Evolutionary conservation across 2,113 vertebrate species (phyloP), one percentile per base, ranked within the genome.

Genomic region (Phalacrocorax aristotelis): DNA sequence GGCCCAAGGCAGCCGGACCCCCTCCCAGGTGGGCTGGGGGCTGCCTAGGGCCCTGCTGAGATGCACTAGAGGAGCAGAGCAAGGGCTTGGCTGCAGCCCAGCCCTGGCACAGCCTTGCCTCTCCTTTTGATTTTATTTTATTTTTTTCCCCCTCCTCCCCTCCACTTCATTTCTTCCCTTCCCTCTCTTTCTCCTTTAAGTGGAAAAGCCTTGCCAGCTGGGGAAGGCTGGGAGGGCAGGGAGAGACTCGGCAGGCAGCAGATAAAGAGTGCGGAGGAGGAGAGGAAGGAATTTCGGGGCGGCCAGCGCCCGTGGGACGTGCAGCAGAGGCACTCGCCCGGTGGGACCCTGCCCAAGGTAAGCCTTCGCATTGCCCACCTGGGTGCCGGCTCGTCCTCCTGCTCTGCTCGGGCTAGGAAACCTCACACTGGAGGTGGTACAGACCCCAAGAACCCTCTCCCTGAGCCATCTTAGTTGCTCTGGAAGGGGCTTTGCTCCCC

Each of bases 131-230:
- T 91, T 96, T 91, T 0, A 42, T 90, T 90, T 94, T 46, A 11
- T 51, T 87, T 44, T 78, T 44, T 29, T 8, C 6, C 11, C 49
- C 64, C 83, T 89, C 93, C 95, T 71, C 81, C 72, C 30, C 19
- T 95, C 61, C 36, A 19, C 86, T 95, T 46, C 74, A 23, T 69
- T 93, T 91, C 86, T 86, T 87, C 80, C 76, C 86, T 70, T 92
- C 84, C 74, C 66, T 93, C 76, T 92, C 89, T 96, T 91, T 96
- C 93, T 92, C 93, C 95, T 96, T 96, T 91, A 96, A 96, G 96
- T 96, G 93, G 92, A 57, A 58, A 91, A 96, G 95, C 92, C 78
- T 65, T 91, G 93, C 95, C 95, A 94, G 91, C 96, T 88, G 95
- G 95, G 81, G 74, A 90, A 87, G 87, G 95, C 96, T 92, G 95